Conservation (phyloP, 2,888 invertebrate species). For the Ptychoptera albimana region DNA sequence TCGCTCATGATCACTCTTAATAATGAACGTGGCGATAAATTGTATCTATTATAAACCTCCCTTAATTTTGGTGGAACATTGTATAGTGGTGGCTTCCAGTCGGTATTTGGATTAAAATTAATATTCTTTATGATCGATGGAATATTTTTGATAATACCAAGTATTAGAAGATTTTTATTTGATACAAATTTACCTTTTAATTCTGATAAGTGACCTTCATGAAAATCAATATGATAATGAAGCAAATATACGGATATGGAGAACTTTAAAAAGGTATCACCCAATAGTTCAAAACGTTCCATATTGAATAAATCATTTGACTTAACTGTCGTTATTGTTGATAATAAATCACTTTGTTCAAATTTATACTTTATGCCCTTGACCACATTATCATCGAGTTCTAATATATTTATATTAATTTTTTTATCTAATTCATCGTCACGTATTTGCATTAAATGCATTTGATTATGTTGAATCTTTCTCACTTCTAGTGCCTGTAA, state of each 20-base stretch:
- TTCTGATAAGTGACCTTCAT: slow-evolving; percentile 59
- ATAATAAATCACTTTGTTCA: slow-evolving; percentile 25
- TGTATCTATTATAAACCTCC: slow-evolving; percentile 12
- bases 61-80: slow-evolving; percentile 37
- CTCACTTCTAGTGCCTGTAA: slow-evolving; percentile 10
- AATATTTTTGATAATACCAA: slow-evolving; percentile 32
- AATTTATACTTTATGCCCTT: slow-evolving; percentile 8
- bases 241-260: slow-evolving; percentile 52
- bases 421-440: background rate
- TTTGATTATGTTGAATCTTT: slow-evolving; percentile 17
- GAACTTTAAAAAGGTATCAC: slow-evolving; percentile 72
- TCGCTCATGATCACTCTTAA: slow-evolving; percentile 31
- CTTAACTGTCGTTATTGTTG: slow-evolving; percentile 49
- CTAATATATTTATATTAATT: background rate
- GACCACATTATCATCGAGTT: slow-evolving; percentile 1
- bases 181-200: slow-evolving; percentile 52
- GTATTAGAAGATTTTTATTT: slow-evolving; percentile 72
- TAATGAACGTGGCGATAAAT: slow-evolving; percentile 32
- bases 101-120: slow-evolving; percentile 46
- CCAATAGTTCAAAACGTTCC: slow-evolving; percentile 70
- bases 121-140: slow-evolving; percentile 36
- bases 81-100: slow-evolving; percentile 72
- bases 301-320: slow-evolving; percentile 58
- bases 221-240: slow-evolving; percentile 41
- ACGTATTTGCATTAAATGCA: slow-evolving; percentile 7